Evolutionary conservation across 2,888 invertebrate genomes (phyloP).

Genomic region (Chymomyza amoena): DNA sequence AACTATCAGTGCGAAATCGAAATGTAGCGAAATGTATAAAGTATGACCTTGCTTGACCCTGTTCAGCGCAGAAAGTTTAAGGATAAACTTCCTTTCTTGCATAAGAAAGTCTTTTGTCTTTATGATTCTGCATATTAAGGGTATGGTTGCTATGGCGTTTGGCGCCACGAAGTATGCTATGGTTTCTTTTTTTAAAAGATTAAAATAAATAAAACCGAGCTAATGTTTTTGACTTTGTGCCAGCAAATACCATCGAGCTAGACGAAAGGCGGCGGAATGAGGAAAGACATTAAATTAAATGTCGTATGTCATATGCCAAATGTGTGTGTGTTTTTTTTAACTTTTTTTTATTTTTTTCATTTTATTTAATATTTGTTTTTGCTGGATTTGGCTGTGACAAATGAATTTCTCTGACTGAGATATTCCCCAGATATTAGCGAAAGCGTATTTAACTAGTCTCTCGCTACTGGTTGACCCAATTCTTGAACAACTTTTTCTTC

Average conservation of each 20-base stretch:
- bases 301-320: slow-evolving; percentile 74
- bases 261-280: slow-evolving; percentile 37
- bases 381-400: slow-evolving; percentile 7
- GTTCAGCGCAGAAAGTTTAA: neutral
- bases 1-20: too few species aligned
- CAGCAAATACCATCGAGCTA: slow-evolving; percentile 25
- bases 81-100: neutral
- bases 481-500: neutral
- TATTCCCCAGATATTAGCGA: neutral
- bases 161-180: neutral
- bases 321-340: slow-evolving; percentile 16
- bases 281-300: slow-evolving; percentile 71
- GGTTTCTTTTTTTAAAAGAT: slow-evolving; percentile 49
- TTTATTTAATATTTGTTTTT: slow-evolving; percentile 7
- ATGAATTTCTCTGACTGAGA: slow-evolving; percentile 52
- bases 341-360: neutral
- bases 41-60: neutral
- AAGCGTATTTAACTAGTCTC: too few species aligned
- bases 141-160: neutral
- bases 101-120: neutral
- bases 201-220: slow-evolving; percentile 71
- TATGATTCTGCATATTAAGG: neutral
- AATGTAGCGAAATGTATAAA: neutral
- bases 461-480: neutral
- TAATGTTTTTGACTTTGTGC: slow-evolving; percentile 68